phyloP scores from a whole-genome alignment of 2,113 vertebrate species.

The Thunnus maccoyii region DNA sequence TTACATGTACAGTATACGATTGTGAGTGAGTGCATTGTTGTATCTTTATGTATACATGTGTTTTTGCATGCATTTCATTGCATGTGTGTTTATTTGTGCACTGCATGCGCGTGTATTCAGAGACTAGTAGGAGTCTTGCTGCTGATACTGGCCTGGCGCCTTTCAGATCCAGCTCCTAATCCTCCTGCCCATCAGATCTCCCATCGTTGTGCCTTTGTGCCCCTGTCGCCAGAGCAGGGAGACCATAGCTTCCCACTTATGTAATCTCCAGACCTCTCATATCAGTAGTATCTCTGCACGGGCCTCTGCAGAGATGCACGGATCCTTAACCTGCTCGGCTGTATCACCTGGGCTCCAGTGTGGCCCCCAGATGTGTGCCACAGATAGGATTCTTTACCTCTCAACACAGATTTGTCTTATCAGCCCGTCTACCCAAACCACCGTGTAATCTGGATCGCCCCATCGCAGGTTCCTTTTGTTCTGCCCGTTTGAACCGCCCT shows the following conservation, averaged over 20 bases:
- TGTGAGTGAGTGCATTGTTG: constrained; percentile 57
- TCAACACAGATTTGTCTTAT: constrained; percentile 84
- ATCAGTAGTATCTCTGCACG: constrained; percentile 75
- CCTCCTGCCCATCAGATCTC: constrained; percentile 86
- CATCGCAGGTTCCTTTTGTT: constrained; percentile 75
- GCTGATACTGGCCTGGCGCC: constrained; percentile 85
- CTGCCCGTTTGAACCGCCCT: constrained; percentile 76
- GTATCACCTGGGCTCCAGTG: constrained; percentile 81
- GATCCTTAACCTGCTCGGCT: constrained; percentile 69
- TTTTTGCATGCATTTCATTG: constrained; percentile 38
- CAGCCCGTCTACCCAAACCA: constrained; percentile 73
- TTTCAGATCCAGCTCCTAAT: constrained; percentile 85
- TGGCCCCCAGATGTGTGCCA: constrained; percentile 79
- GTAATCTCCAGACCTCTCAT: constrained; percentile 81
- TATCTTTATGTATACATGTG: constrained; percentile 40
- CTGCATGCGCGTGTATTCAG: constrained; percentile 59
- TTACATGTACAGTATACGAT: constrained; percentile 22
- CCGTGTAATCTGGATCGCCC: constrained; percentile 68
- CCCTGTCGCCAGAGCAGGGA: constrained; percentile 73
- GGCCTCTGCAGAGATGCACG: constrained; percentile 59
- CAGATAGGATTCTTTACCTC: constrained; percentile 84
- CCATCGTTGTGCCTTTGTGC: constrained; percentile 77
- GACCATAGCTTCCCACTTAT: constrained; percentile 73
- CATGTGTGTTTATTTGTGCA: not conserved
- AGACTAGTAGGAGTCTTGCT: constrained; percentile 78